phyloP scores from a whole-genome alignment of 2,888 invertebrate species.

The Stenotaenia linearis region DNA sequence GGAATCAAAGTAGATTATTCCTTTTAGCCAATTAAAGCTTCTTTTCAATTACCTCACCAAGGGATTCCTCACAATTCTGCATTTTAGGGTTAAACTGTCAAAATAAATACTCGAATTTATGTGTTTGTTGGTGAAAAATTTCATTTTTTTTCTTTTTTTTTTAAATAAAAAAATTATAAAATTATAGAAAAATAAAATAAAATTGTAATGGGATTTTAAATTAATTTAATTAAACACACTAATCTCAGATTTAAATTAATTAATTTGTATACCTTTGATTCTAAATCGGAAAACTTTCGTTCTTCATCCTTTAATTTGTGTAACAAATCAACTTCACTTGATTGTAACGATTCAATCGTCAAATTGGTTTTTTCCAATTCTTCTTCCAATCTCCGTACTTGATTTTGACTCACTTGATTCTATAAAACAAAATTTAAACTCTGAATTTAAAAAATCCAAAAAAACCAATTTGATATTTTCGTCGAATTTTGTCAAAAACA shows the following conservation, averaged over 20 bases:
- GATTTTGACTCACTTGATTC: constrained; percentile 55
- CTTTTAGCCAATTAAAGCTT: not conserved
- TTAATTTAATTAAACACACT: no score
- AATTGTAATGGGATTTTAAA: not conserved
- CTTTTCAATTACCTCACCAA: not conserved
- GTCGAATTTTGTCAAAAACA: no score
- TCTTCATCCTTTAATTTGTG: constrained; percentile 76
- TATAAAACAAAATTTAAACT: no score
- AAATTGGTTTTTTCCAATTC: constrained; percentile 79
- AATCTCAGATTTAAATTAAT: no score
- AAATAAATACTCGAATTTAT: not conserved
- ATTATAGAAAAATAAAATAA: not conserved
- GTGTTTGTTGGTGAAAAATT: no score
- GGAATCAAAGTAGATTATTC: constrained; percentile 6
- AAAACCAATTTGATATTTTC: no score
- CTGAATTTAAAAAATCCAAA: no score
- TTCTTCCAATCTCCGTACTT: constrained; percentile 75
- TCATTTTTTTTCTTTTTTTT: not conserved
- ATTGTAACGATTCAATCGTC: constrained; percentile 66
- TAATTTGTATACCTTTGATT: constrained; percentile 52
- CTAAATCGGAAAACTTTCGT: constrained; percentile 65
- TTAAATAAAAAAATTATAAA: not conserved
- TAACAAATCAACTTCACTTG: constrained; percentile 67
- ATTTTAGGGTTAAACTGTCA: constrained; percentile 11
- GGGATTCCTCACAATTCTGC: constrained; percentile 24